Conservation (phyloP, 2,113 vertebrate species). For the Nicator chloris region DNA sequence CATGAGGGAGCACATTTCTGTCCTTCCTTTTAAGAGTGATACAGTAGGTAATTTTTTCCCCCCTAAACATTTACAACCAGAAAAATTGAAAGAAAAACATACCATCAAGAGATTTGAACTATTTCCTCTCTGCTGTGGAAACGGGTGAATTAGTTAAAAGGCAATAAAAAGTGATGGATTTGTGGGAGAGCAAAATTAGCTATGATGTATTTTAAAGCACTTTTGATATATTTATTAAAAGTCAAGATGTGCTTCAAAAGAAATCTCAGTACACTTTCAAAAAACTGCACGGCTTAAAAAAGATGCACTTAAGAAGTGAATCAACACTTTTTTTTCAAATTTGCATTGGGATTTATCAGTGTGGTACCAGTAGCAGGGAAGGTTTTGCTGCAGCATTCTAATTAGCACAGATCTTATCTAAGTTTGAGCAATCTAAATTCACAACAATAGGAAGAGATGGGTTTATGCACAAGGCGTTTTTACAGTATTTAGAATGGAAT, state of each 20-base stretch:
- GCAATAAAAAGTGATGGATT: not conserved
- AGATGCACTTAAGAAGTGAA: slow-evolving; percentile 24
- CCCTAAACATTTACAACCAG: not conserved
- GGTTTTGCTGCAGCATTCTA: slow-evolving; percentile 12
- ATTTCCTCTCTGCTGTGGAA: not conserved
- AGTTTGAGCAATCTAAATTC: not conserved
- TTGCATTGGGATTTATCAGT: slow-evolving; percentile 26
- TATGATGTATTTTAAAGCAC: slow-evolving; percentile 18
- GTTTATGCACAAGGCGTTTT: not conserved
- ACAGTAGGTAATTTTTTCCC: not conserved
- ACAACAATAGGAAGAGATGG: not conserved
- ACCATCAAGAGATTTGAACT: not conserved
- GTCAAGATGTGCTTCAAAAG: slow-evolving; percentile 53
- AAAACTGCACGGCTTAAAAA: slow-evolving; percentile 15
- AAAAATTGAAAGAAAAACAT: not conserved
- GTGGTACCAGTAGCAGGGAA: not conserved
- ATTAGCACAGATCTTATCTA: slow-evolving; percentile 19
- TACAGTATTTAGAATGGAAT: not conserved
- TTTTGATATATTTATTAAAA: slow-evolving; percentile 53
- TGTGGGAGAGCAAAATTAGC: slow-evolving; percentile 7
- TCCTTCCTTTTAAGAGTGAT: not conserved
- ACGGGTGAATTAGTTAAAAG: not conserved
- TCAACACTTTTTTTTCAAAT: not conserved
- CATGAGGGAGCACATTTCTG: not conserved
- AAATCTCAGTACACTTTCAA: slow-evolving; percentile 7